Base-by-base conservation (phyloP, 2,113 vertebrate genomes). In the Mystacornis crossleyi region DNA sequence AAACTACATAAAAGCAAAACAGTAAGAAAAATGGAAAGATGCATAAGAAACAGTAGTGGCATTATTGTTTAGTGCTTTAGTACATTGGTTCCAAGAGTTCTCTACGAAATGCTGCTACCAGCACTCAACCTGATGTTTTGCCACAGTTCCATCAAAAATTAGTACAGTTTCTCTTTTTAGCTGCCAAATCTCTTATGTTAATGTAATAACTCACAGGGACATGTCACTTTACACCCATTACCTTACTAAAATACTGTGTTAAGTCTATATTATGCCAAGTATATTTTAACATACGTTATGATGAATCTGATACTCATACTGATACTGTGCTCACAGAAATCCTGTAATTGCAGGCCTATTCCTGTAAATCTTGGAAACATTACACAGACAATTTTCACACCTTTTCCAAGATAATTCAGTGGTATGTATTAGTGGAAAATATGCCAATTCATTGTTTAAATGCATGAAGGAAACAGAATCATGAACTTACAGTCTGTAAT, bases 401-500 rank as follows among this genome's bases (percentile, higher is more conserved):
- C 2, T 78, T 79, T 89, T 74, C 10, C 1, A 28, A 89, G n/a
- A 61, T 34, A 72, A 72, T 65, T 73, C 38, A 77, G 5, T 58
- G 29, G 2, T 31, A 40, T 40, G 4, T 36, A 21, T 50, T 78
- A n/a, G 19, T 20, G 51, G 6, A n/a, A 84, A 84, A n/a, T 24
- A 79, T 3, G 4, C 1, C 17, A 62, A 23, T 55, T 92, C 15
- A n/a, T 21, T 84, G 4, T 62, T 89, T 62, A 74, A 93, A 73
- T 19, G 18, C 23, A 66, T 9, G 19, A 80, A 48, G 17, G 8
- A 66, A 33, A 61, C 18, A 50, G 60, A 88, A 61, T 29, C 36
- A 28, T 12, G 20, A 48, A 99, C 99, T 99, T 95, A 99, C 99
- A 66, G 96, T 99, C 96, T 72, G 98, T 91, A 70, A 98, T 96